Evolutionary conservation across 2,888 invertebrate species (phyloP).

Genomic region (Pilophorus perplexus): DNA sequence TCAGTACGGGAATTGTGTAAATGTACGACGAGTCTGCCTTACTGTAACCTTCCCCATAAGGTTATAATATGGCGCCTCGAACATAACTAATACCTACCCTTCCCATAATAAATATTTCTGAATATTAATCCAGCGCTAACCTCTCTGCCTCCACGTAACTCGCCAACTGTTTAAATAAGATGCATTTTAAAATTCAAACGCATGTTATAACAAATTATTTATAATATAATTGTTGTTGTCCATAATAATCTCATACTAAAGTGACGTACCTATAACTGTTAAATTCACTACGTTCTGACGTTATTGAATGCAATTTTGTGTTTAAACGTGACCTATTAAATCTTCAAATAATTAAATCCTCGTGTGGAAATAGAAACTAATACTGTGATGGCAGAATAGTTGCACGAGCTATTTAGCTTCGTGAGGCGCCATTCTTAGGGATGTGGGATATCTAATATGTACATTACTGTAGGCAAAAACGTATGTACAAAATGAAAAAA

Average conservation of each 20-base stretch:
- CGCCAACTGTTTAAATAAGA: conserved; percentile 48
- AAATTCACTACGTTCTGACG: conserved; percentile 43
- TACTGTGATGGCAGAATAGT: not conserved
- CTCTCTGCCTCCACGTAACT: conserved; percentile 55
- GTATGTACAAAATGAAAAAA: too few species aligned
- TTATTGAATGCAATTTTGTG: conserved; percentile 46
- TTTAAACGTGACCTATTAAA: conserved; percentile 7
- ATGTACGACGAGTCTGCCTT: conserved; percentile 40
- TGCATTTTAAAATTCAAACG: conserved; percentile 46
- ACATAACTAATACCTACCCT: conserved; percentile 46
- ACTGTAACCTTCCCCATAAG: conserved; percentile 43
- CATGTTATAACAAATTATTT: conserved; percentile 46
- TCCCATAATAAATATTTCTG: conserved; percentile 46
- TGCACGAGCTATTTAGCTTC: not conserved
- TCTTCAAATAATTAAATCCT: conserved; percentile 17
- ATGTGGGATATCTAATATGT: conserved; percentile 43
- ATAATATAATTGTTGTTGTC: conserved; percentile 42
- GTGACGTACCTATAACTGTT: conserved; percentile 42
- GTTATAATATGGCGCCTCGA: conserved; percentile 41
- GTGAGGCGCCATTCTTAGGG: too few species aligned
- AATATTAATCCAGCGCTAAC: conserved; percentile 48
- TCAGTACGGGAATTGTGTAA: conserved; percentile 46
- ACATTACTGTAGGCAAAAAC: not conserved
- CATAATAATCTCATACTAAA: conserved; percentile 40
- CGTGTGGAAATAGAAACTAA: conserved; percentile 2